Base-by-base conservation (phyloP, 2,113 vertebrate species). In the Scolopax mira region DNA sequence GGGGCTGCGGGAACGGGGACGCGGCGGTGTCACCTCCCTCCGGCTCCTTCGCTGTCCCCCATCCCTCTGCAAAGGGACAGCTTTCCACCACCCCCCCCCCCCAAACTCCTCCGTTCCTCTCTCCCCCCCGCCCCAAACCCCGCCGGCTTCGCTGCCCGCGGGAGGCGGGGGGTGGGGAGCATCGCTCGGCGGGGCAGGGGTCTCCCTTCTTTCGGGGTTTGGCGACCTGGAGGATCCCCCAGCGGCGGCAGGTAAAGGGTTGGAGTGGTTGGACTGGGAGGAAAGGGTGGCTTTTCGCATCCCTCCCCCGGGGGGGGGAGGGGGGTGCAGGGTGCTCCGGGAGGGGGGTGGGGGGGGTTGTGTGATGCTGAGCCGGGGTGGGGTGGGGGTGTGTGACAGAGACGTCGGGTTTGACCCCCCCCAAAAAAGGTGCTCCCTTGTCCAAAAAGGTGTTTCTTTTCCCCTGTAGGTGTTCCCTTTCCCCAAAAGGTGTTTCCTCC, bases 191-290 rank as follows among this genome's bases (percentile, higher is more conserved):
- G 41, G 61, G 69, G 74, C 42, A 24, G 18, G 39, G 13, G 15
- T 25, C 15, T 35, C 19, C 74, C 4, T 33, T 37, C 28, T 49
- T n/a, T 31, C n/a, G 52, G 70, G 48, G 54, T 41, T 79, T 16
- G 67, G 80, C 19, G 27, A 61, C 11, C 73, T 18, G 88, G 80
- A 79, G 73, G 58, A 30, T 74, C 11, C 57, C 52, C 85, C 88
- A n/a, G 90, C 22, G 37, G 23, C 51, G 21, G 92, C 87, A 92
- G 95, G 95, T 93, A 93, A 88, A 30, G 62, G 70, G 54, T 27
- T 22, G 75, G 55, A 72, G 4, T 13, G 79, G 71, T 33, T 49
- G 73, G 64, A 65, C 37, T 46, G 75, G 71, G 71, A 10, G 57
- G 33, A 57, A 33, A 9, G 84, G 82, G 83, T 6, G 51, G n/a